Evolutionary conservation across 2,797 vertebrate genomes (phyloP), one percentile per base, ranked within the genome.

Genomic region (Percopsis omiscomaycus): DNA sequence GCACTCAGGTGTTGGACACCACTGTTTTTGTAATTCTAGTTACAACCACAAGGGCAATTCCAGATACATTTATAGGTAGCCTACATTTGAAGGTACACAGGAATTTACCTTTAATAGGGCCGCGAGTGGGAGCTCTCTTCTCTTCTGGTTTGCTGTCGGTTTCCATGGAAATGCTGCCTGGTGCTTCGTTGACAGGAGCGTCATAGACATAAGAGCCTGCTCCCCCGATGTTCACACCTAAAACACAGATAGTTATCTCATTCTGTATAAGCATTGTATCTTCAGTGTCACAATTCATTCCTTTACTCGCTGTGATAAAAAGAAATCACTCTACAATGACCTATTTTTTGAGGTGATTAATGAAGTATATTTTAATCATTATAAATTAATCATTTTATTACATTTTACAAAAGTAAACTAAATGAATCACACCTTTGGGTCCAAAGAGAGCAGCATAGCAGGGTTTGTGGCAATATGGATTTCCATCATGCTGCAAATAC

Each of bases 151-250:
- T 86, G 32, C 71, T 55, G 11, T 83, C 63, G 0, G 88, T 87
- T 79, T 88, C 89, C 81, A 84, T 74, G 61, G 80, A 74, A 73
- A 85, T 66, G 1, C 78, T 75, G 13, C 78, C 81, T 10, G 85
- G 78, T 14, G 79, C 81, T 61, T 91, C 84, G 10, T 76, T 86
- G 75, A 71, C 83, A 3, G 86, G 89, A 8, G 78, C 28, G n/a
- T 91, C 84, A 15, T 93, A 93, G 56, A 91, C 72, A 6, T 92
- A 93, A 55, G 91, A 91, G 0, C 92, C 91, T 0, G 90, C 92
- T 11, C 92, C 92, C 2, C 92, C 91, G 3, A 93, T 93, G 78
- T 93, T 93, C 68, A 93, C 91, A 3, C 92, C 92, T 93, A 4
- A 51, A 67, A 58, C 13, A 5, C 15, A 48, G 0, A 1, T 4